Conservation (phyloP, 2,888 invertebrate species). For the Zygothrica quintamaculata region DNA sequence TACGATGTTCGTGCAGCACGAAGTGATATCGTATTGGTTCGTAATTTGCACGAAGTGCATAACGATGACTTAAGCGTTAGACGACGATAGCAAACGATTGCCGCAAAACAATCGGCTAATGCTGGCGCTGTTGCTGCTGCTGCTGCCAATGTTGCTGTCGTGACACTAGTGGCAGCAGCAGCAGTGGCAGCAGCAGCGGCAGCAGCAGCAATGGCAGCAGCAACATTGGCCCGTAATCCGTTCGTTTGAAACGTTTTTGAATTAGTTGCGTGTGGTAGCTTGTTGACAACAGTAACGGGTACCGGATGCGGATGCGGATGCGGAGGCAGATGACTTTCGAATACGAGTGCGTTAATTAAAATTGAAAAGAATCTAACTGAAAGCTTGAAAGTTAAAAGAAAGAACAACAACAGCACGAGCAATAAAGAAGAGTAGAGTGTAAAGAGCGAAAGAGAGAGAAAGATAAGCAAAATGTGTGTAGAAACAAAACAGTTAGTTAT, state of each 20-base stretch:
- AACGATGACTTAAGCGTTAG: not conserved
- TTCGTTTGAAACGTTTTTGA: conserved; percentile 79
- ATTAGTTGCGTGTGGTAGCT: conserved; percentile 83
- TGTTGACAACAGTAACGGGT: conserved; percentile 82
- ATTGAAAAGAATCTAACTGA: not conserved
- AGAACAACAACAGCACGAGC: too few relatives aligned
- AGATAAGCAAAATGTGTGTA: too few relatives aligned
- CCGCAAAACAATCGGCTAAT: conserved; percentile 16
- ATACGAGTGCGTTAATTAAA: too few relatives aligned
- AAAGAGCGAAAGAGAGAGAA: too few relatives aligned
- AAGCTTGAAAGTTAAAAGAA: too few relatives aligned
- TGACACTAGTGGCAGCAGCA: conserved; percentile 16
- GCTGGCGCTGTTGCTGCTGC: conserved; percentile 15
- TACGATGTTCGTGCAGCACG: not conserved
- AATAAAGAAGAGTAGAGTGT: too few relatives aligned
- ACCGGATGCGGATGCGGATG: conserved; percentile 79
- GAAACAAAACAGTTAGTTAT: conserved; percentile 7
- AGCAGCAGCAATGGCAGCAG: conserved; percentile 34
- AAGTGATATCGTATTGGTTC: not conserved
- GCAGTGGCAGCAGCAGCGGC: conserved; percentile 22
- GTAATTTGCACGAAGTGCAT: not conserved
- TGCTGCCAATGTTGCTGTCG: conserved; percentile 7
- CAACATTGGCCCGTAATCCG: conserved; percentile 78
- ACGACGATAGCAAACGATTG: not conserved
- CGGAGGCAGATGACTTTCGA: conserved; percentile 37